Base-by-base conservation (phyloP, 1,140 invertebrate species). In the Rhopalosiphum padi region DNA sequence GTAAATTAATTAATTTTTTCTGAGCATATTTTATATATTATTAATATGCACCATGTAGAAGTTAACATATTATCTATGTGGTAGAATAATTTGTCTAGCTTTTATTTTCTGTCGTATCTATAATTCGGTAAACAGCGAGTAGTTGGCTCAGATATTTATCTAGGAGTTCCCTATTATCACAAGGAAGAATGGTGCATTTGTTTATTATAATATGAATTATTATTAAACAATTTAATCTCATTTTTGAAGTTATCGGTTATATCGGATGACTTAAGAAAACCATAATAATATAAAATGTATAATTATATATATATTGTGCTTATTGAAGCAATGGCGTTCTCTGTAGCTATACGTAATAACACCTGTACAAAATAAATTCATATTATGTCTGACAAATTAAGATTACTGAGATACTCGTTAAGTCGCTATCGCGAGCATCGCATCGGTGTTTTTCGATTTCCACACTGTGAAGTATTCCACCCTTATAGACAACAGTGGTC, bases 371-470 rank as follows among this genome's bases (percentile, higher is more conserved):
- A 51, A 86, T 86, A 46, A 30, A 86, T 41, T 86, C 41, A 46
- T 30, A 51, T 53, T 88, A 35, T 48, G 87, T 88, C 87, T 48
- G 87, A 88, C 51, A 51, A 88, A 88, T 51, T 51, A 53, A 88
- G 48, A 51, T 51, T 46, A 88, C 41, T 11, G 41, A 43, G 85
- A 88, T 48, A n/a, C 48, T 53, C 48, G n/a, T 88, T n/a, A 22
- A 88, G 51, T 48, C 15, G n/a, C 41, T 85, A 85, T 85, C 83
- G 83, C 86, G n/a, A 2, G 86, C 21, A 88, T 88, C n/a, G 48
- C 23, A 86, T 51, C 46, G 21, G 87, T 22, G 87, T 88, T 88
- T 88, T 88, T 88, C 87, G 48, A 88, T 88, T 88, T 88, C 87
- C 87, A 87, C 87, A 88, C 46, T 35, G 87, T 88, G 87, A 51